Percentiles rank a stretch among this genome's conserved stretches.
These are phyloP conservation scores for Hyperoodon ampullatus DNA, from an alignment of 2,113 vertebrate genomes.

Conservation along the genomic window DNA sequence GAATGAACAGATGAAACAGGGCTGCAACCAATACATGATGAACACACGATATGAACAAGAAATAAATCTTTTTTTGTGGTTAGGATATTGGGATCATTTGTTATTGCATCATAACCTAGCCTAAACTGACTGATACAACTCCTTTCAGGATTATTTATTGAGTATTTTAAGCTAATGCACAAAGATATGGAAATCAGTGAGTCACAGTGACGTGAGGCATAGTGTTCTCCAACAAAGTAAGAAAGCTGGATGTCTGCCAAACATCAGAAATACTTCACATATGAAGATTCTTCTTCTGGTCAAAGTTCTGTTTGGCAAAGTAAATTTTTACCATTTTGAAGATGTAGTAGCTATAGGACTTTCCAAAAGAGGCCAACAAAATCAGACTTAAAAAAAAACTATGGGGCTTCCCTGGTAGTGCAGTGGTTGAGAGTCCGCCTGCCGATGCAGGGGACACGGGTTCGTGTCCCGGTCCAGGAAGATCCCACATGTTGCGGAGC, in stretches of 20 bases:
- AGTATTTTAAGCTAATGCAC: background rate
- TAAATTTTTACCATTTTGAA: constrained; percentile 7
- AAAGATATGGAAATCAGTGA: background rate
- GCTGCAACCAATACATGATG: background rate
- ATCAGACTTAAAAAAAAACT: background rate
- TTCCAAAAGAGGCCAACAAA: background rate
- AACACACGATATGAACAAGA: background rate
- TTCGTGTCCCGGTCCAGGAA: too few relatives aligned
- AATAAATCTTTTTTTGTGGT: background rate
- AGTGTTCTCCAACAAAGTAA: background rate
- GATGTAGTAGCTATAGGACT: background rate
- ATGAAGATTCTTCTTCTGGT: background rate
- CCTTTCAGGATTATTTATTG: background rate
- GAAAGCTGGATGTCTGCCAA: background rate
- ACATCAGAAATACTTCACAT: background rate
- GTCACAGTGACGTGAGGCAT: background rate
- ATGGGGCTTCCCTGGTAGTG: too few relatives aligned
- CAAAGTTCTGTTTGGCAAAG: background rate
- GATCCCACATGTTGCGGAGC: too few relatives aligned
- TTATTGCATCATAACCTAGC: background rate
- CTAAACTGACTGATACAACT: background rate
- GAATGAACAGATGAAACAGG: background rate
- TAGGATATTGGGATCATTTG: background rate
- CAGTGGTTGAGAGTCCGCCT: too few relatives aligned
- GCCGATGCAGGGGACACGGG: too few relatives aligned